Evolutionary conservation across 2,797 vertebrate genomes (phyloP).

Genomic region (Acridotheres tristis): DNA sequence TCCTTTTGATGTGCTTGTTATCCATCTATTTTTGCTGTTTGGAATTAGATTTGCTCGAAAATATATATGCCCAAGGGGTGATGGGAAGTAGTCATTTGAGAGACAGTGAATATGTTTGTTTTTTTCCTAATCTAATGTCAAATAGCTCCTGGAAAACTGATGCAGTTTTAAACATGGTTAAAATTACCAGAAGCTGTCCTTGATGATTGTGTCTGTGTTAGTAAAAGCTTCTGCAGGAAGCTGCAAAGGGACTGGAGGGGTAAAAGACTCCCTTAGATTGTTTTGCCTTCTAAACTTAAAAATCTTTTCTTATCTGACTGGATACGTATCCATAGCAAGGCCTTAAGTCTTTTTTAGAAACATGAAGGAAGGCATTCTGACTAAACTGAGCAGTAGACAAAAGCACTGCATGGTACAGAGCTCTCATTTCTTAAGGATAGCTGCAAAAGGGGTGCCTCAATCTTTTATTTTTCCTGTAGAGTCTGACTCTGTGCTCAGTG

Average conservation of each 20-base stretch:
- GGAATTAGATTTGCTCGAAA: background rate
- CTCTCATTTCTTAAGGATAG: background rate
- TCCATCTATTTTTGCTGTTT: background rate
- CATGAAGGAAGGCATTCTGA: background rate
- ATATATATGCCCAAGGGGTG: background rate
- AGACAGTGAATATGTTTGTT: background rate
- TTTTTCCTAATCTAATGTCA: background rate
- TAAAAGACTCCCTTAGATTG: background rate
- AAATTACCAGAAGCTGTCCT: background rate
- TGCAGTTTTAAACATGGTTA: background rate
- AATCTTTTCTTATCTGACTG: background rate
- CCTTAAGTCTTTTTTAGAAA: background rate
- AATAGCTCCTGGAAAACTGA: background rate
- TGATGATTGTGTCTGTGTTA: background rate
- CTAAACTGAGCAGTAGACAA: background rate
- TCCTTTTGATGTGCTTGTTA: background rate
- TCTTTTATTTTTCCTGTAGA: background rate
- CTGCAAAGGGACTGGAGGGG: background rate
- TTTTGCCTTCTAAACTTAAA: background rate
- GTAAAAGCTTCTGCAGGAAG: background rate
- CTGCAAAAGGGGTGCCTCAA: background rate
- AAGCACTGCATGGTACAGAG: background rate
- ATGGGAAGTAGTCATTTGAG: background rate
- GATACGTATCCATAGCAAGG: background rate
- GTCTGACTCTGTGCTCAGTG: background rate